Evolutionary conservation across 2,113 vertebrate species (phyloP).

Genomic region (Natator depressus): DNA sequence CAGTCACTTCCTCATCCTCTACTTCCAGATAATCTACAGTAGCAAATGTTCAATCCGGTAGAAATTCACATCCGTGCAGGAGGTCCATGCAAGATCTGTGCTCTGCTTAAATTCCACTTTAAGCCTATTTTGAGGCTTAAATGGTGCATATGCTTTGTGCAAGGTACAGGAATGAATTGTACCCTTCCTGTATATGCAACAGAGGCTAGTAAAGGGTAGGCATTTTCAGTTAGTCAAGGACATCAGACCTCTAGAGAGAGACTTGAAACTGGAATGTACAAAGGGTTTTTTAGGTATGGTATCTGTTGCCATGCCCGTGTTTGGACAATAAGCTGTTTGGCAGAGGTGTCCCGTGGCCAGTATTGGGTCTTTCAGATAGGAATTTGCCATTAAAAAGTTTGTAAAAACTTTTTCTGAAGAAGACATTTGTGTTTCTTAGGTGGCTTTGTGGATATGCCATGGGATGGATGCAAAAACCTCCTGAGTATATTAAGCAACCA

Average conservation of each 20-base stretch:
- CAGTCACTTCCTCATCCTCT: not conserved
- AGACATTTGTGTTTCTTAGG: not conserved
- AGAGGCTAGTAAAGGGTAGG: not conserved
- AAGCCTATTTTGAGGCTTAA: not conserved
- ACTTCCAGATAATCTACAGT: fast-evolving
- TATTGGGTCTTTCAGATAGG: fast-evolving
- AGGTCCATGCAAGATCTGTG: not conserved
- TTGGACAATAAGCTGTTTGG: fast-evolving
- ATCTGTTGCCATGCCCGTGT: fast-evolving
- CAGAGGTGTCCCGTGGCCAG: fast-evolving
- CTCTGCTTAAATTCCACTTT: not conserved
- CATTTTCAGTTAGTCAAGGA: not conserved
- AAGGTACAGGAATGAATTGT: not conserved
- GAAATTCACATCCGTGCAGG: not conserved
- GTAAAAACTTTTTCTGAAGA: slow-evolving; percentile 8
- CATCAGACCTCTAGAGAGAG: fast-evolving
- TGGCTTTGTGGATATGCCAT: not conserved
- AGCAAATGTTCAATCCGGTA: not conserved
- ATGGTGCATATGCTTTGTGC: not conserved
- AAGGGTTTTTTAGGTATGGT: fast-evolving
- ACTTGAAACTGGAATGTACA: fast-evolving
- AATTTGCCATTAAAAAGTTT: not conserved
- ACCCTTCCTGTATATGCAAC: not conserved
- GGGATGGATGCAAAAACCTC: fast-evolving
- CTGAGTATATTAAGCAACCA: not conserved